Evolutionary conservation across 1,140 invertebrate genomes (phyloP), one percentile per base, ranked within the genome.

Genomic region (Pseudobourletiella spinata): DNA sequence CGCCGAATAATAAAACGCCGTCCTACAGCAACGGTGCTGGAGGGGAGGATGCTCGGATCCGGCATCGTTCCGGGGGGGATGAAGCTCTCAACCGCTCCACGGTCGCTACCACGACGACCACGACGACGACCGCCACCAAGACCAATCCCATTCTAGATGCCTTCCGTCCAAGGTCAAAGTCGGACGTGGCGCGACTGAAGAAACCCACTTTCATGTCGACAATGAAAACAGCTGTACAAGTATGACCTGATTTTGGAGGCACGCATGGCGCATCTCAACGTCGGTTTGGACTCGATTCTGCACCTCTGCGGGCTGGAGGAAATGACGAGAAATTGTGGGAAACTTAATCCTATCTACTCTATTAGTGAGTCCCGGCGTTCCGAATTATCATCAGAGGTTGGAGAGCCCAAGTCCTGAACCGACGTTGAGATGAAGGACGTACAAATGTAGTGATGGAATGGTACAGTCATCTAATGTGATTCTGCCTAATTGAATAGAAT

Each of bases 131-230:
- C 32, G 69, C 72, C 62, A 83, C 85, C 1, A 78, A 83, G n/a
- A 81, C 70, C 51, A 82, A 82, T 6, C 82, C 82, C 4, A 79
- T 94, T 58, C 86, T 94, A 70, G 90, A 94, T 73, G 86, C 87
- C 18, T 92, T 94, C 73, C 81, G 88, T 71, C 68, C 68, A 88
- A 82, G 42, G 63, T 87, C 82, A 68, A 92, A 86, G 76, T 91
- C 83, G 2, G 89, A 91, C 76, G 84, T 83, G 22, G 68, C 72
- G 69, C 77, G 82, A 76, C 71, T 78, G 64, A 79, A 80, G 76
- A 83, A 86, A 75, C 83, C 82, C 71, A 78, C 76, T 44, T 81
- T 89, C 74, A 87, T 88, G 79, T 79, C 83, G n/a, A 85, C 84
- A 66, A 83, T 88, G 81, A 86, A 87, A 77, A 83, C 83, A 74